A percentile compares a stretch with the other conserved stretches of the same genome.
Conservation (phyloP, 2,797 vertebrate genomes). For the Enteromius unitaeniatus region DNA sequence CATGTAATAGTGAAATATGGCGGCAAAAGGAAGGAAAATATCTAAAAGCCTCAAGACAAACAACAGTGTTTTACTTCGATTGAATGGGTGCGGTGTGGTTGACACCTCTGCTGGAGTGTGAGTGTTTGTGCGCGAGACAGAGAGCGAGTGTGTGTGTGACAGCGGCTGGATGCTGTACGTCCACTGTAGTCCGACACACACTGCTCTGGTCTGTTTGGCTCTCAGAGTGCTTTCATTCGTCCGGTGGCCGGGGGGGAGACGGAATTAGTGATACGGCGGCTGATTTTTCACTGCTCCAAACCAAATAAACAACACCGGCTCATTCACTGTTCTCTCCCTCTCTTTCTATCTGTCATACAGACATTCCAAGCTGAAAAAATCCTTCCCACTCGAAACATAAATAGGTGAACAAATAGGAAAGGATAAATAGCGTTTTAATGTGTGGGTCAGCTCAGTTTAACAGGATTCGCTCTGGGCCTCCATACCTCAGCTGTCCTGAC, state of each 20-base stretch:
- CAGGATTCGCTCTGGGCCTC: conserved; percentile 53
- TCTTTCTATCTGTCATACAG: conserved; percentile 37
- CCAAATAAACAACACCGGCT: conserved; percentile 75
- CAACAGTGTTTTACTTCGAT: conserved; percentile 46
- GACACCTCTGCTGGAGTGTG: conserved; percentile 41
- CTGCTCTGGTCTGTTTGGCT: conserved; percentile 59
- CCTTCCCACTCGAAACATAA: conserved; percentile 66
- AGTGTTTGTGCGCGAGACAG: conserved; percentile 21
- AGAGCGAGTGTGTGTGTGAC: conserved; percentile 41
- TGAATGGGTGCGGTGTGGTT: conserved; percentile 53
- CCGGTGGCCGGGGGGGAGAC: conserved; percentile 59
- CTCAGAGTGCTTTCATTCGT: conserved; percentile 60
- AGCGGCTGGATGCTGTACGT: conserved; percentile 46
- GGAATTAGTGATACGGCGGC: conserved; percentile 70
- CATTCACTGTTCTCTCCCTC: conserved; percentile 59
- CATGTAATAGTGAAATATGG: background rate
- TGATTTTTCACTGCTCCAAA: conserved; percentile 70
- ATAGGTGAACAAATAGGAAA: conserved; percentile 75
- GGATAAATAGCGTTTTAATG: conserved; percentile 56
- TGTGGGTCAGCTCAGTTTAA: conserved; percentile 65
- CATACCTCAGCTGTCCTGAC: conserved; percentile 67
- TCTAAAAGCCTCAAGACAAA: conserved; percentile 17
- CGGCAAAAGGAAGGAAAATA: background rate
- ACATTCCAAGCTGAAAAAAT: conserved; percentile 54
- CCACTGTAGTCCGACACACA: conserved; percentile 50